These are phyloP conservation scores for Trachelus tabidus DNA, from an alignment of 2,888 invertebrate species.

Conservation along the genomic window DNA sequence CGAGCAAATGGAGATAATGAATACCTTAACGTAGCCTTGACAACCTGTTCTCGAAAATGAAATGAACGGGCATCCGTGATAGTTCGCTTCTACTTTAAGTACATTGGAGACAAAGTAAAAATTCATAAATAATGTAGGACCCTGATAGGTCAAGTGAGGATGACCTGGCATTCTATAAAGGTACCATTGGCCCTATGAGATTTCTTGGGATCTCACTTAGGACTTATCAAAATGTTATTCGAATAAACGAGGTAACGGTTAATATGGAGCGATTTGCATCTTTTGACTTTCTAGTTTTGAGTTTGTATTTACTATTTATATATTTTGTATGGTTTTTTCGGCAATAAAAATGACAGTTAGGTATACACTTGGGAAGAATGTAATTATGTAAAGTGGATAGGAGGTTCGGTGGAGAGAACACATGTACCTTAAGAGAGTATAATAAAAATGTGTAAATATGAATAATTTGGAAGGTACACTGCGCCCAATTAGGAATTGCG, in stretches of 20 bases:
- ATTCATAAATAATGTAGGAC: neutral
- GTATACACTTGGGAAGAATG: neutral
- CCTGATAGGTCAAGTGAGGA: neutral
- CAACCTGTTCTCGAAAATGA: constrained; percentile 1
- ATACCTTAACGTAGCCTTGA: neutral
- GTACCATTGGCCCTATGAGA: neutral
- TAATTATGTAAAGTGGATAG: neutral
- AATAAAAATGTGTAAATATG: neutral
- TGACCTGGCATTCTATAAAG: neutral
- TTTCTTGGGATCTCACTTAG: neutral
- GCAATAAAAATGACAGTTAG: neutral
- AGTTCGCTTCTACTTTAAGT: neutral
- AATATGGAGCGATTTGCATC: neutral
- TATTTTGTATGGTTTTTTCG: neutral
- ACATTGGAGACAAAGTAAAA: neutral
- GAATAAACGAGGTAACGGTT: neutral
- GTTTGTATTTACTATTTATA: neutral
- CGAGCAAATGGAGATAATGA: neutral
- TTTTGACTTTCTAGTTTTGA: neutral
- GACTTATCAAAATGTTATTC: neutral
- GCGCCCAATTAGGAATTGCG: neutral
- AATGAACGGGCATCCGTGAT: neutral
- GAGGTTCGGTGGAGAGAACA: neutral
- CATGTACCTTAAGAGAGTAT: neutral
- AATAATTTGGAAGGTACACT: neutral